Conservation (phyloP, 2,797 vertebrate genomes). For the Esox lucius region DNA sequence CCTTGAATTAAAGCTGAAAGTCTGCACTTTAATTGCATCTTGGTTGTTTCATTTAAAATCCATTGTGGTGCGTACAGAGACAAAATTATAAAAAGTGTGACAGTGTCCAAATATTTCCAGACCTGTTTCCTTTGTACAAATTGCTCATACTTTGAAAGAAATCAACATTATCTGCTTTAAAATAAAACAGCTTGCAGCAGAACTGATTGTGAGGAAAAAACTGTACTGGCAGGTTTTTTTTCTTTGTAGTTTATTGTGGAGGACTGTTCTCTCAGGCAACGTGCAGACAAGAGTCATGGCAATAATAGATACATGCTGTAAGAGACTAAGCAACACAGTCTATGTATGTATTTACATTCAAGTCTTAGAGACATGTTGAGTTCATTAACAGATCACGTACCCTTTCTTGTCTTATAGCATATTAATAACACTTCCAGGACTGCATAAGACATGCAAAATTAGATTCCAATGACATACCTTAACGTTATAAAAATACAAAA, state of each 20-base stretch:
- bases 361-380: constrained; percentile 65
- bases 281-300: constrained; percentile 63
- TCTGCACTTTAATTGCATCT: too few relatives aligned
- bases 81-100: too few relatives aligned
- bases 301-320: constrained; percentile 63
- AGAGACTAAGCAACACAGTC: constrained; percentile 59
- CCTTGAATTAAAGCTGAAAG: too few relatives aligned
- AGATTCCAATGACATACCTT: constrained; percentile 42
- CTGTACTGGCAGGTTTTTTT: constrained; percentile 26
- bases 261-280: constrained; percentile 43
- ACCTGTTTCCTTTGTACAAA: neutral
- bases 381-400: constrained; percentile 55
- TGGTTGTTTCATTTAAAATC: too few relatives aligned
- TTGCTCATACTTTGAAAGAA: neutral
- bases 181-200: neutral
- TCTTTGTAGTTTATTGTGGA: constrained; percentile 70
- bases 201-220: neutral
- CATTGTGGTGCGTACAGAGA: too few relatives aligned
- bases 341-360: constrained; percentile 75
- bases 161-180: neutral
- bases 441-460: constrained; percentile 63
- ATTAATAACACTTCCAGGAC: constrained; percentile 34
- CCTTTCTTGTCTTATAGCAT: constrained; percentile 49
- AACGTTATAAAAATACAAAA: constrained; percentile 66
- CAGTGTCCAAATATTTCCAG: too few relatives aligned